Evolutionary conservation across 2,888 invertebrate genomes (phyloP).

Genomic region (Acrobasis consociella): DNA sequence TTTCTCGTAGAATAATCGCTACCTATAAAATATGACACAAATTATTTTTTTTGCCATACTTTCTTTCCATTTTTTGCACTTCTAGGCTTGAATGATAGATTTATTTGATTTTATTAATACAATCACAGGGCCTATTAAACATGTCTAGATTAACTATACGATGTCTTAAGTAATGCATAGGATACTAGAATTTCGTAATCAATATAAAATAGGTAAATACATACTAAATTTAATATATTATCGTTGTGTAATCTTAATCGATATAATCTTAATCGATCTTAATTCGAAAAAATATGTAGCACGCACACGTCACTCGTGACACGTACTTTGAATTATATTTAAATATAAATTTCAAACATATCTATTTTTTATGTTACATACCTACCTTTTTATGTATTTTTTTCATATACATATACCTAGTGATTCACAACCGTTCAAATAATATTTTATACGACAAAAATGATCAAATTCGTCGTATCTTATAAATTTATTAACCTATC

Average conservation of each 20-base stretch:
- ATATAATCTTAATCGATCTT: no score
- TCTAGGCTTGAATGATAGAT: not conserved
- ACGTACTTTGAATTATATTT: no score
- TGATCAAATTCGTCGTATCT: not conserved
- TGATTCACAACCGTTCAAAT: not conserved
- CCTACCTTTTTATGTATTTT: not conserved
- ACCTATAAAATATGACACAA: not conserved
- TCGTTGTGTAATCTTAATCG: not conserved
- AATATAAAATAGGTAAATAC: no score
- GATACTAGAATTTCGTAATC: no score
- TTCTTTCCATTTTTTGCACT: not conserved
- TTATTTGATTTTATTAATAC: not conserved
- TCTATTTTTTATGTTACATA: no score
- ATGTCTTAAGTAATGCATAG: not conserved
- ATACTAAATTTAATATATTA: not conserved
- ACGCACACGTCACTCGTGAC: no score
- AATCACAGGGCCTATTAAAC: not conserved
- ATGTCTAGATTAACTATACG: not conserved
- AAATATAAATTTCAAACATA: no score
- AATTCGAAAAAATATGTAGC: no score
- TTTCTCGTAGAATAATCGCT: not conserved
- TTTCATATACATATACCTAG: not conserved
- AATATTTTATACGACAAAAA: slow-evolving; percentile 8
- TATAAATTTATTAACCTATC: slow-evolving; percentile 5
- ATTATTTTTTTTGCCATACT: not conserved